A percentile compares a stretch with the other conserved stretches of the same genome.
Evolutionary conservation across 2,888 invertebrate species (phyloP).

Genomic region (Trissolcus japonicus): DNA sequence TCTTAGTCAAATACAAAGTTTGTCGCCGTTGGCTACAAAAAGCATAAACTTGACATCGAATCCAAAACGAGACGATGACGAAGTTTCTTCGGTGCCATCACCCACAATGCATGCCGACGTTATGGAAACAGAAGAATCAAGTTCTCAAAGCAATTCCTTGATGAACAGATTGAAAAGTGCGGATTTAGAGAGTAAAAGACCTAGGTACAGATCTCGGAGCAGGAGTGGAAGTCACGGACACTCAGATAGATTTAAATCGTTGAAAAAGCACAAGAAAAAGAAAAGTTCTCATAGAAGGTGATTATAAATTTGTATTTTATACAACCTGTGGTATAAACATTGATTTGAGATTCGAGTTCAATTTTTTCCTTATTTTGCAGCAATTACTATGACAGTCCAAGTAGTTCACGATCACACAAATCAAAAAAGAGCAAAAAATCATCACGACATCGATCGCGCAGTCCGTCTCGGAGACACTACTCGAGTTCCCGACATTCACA

Average conservation of each 20-base stretch:
- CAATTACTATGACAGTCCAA: conserved; percentile 70
- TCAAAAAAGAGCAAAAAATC: conserved; percentile 73
- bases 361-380: conserved; percentile 33
- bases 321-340: neutral
- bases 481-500: conserved; percentile 63
- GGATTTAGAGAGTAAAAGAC: conserved; percentile 67
- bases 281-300: conserved; percentile 78
- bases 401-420: conserved; percentile 70
- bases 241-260: conserved; percentile 71
- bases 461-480: conserved; percentile 67
- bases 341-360: neutral
- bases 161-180: conserved; percentile 71
- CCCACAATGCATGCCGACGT: conserved; percentile 60
- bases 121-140: conserved; percentile 61
- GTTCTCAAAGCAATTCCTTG: conserved; percentile 63
- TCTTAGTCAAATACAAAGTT: conserved; percentile 78
- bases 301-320: conserved; percentile 36
- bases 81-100: conserved; percentile 70
- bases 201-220: conserved; percentile 69
- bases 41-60: conserved; percentile 24
- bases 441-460: conserved; percentile 70
- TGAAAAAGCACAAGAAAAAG: conserved; percentile 76
- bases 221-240: conserved; percentile 66
- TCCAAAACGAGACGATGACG: conserved; percentile 64
- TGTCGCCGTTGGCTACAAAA: conserved; percentile 59